A percentile compares a stretch with the other conserved stretches of the same genome.
These are phyloP conservation scores for Batillaria attramentaria DNA, from an alignment of 1,140 invertebrate species.

Conservation along the genomic window DNA sequence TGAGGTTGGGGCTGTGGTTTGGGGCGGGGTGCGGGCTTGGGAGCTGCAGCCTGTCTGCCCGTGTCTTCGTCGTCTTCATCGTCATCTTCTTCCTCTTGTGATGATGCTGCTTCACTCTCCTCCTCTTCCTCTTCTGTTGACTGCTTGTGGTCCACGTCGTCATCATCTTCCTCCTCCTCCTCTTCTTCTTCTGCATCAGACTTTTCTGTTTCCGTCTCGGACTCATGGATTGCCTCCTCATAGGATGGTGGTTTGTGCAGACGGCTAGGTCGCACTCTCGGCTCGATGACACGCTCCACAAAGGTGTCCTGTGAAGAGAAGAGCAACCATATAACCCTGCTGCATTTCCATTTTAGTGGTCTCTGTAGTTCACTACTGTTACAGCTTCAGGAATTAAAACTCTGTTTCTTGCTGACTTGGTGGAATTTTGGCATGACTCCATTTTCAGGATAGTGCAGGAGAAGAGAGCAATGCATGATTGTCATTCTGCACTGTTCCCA, in stretches of 20 bases:
- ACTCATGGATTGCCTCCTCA: slow-evolving; percentile 27
- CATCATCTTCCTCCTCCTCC: slow-evolving; percentile 34
- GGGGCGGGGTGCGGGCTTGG: neutral
- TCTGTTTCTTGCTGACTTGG: too few relatives aligned
- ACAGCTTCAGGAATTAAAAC: too few relatives aligned
- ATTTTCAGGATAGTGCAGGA: too few relatives aligned
- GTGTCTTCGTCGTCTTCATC: neutral
- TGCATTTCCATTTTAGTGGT: too few relatives aligned
- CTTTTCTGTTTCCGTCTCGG: slow-evolving; percentile 20
- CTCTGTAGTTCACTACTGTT: too few relatives aligned
- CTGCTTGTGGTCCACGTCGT: slow-evolving; percentile 37
- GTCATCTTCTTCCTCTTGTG: slow-evolving; percentile 15
- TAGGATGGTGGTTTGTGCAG: slow-evolving; percentile 29
- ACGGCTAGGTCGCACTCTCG: slow-evolving; percentile 34
- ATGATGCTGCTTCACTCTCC: slow-evolving; percentile 33
- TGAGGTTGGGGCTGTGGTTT: slow-evolving; percentile 4
- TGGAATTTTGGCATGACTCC: too few relatives aligned
- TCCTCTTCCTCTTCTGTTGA: slow-evolving; percentile 36
- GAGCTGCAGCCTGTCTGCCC: slow-evolving; percentile 3
- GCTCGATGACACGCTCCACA: slow-evolving; percentile 46
- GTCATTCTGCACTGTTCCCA: too few relatives aligned
- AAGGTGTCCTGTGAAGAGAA: slow-evolving; percentile 22
- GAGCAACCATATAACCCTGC: neutral
- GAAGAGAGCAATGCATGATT: too few relatives aligned
- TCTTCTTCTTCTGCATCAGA: slow-evolving; percentile 41